phyloP scores from a whole-genome alignment of 2,888 invertebrate species.

The Synanthedon myopaeformis region DNA sequence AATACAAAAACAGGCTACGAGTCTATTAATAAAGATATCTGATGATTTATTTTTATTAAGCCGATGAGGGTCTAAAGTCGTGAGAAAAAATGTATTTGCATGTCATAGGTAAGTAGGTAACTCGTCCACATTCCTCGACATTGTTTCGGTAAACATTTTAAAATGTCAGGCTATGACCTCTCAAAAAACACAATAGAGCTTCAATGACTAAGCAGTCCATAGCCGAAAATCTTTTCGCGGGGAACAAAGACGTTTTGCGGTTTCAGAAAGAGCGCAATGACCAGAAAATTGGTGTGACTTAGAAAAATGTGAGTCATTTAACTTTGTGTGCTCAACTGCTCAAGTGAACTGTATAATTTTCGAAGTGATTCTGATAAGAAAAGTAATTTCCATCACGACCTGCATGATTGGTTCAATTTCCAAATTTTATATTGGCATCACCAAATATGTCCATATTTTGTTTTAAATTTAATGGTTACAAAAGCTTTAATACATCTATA shows the following conservation, averaged over 20 bases:
- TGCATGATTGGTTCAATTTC: no score
- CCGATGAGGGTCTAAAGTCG: not conserved
- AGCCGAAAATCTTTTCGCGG: slow-evolving; percentile 4
- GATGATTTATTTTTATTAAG: no score
- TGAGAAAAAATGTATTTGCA: not conserved
- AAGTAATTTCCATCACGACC: no score
- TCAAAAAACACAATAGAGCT: slow-evolving; percentile 8
- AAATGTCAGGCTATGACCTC: slow-evolving; percentile 26
- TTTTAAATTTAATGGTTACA: no score
- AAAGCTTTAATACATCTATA: no score
- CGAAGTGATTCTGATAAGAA: no score
- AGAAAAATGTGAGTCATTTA: not conserved
- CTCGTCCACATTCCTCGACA: not conserved
- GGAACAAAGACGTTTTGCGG: slow-evolving; percentile 11
- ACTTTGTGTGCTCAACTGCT: no score
- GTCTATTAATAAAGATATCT: no score
- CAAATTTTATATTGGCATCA: no score
- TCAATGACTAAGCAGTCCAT: slow-evolving; percentile 11
- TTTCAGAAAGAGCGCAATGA: slow-evolving; percentile 1
- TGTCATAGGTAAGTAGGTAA: not conserved
- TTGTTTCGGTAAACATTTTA: slow-evolving; percentile 13
- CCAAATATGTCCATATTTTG: no score
- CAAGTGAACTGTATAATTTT: no score
- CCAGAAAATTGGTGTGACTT: slow-evolving; percentile 9
- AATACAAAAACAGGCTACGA: no score